Conservation (phyloP, 2,113 vertebrate species). For the Seriola dumerili region DNA sequence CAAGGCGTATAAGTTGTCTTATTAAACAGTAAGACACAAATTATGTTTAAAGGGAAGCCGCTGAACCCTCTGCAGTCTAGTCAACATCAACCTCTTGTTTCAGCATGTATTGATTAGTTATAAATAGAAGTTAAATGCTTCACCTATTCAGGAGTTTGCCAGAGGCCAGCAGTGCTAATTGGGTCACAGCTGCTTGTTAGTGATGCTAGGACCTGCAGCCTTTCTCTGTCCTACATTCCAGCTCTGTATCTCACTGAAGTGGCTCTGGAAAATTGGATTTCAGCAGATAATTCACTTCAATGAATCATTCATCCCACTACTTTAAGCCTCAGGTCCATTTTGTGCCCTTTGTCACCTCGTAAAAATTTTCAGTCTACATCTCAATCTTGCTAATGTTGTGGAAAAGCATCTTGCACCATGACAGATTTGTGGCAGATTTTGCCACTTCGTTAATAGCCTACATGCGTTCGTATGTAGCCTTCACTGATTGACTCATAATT, state of each 20-base stretch:
- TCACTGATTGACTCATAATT: conserved; percentile 27
- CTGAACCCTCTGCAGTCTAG: background rate
- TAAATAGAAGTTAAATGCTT: conserved; percentile 47
- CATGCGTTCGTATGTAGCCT: background rate
- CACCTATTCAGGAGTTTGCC: conserved; percentile 29
- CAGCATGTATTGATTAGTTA: conserved; percentile 36
- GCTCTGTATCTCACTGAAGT: conserved; percentile 29
- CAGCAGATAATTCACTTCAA: conserved; percentile 44
- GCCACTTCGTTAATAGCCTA: background rate
- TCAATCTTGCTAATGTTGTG: background rate
- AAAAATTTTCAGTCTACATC: background rate
- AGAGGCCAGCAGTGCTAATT: conserved; percentile 58
- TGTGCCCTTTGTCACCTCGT: background rate
- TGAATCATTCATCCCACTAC: conserved; percentile 44
- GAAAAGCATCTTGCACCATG: background rate
- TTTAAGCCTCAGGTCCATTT: background rate
- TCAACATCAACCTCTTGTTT: background rate
- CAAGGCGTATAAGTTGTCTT: background rate
- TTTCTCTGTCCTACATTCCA: conserved; percentile 65
- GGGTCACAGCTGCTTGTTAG: conserved; percentile 59
- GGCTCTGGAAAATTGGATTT: conserved; percentile 55
- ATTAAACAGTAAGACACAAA: background rate
- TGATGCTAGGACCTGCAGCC: conserved; percentile 56
- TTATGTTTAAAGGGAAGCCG: background rate
- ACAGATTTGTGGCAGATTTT: background rate